Evolutionary conservation across 2,888 invertebrate genomes (phyloP).

Genomic region (Yponomeuta evonymella): DNA sequence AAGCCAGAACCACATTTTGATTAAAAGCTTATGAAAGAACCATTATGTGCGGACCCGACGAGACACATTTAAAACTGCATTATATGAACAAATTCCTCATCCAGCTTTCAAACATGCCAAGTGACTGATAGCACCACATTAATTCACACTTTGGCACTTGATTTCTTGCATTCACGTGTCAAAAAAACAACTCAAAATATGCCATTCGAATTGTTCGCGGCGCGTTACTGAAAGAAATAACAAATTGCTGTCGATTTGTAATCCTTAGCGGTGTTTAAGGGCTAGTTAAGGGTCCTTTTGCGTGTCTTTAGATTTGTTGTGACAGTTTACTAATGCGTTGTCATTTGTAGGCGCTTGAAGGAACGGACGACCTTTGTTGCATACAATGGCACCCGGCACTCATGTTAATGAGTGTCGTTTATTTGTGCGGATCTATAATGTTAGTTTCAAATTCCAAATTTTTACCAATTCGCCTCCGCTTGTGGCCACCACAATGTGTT

Average conservation of each 20-base stretch:
- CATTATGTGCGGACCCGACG: background rate
- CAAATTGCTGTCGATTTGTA: constrained; percentile 69
- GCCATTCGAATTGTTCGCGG: constrained; percentile 50
- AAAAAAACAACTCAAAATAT: constrained; percentile 46
- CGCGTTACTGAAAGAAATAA: constrained; percentile 53
- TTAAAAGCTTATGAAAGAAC: background rate
- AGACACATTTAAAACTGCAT: background rate
- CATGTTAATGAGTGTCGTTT: constrained; percentile 67
- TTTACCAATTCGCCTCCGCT: no score
- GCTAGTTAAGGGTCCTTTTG: constrained; percentile 43
- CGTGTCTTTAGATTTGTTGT: constrained; percentile 70
- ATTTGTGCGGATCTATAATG: constrained; percentile 71
- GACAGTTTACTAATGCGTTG: constrained; percentile 72
- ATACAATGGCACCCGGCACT: constrained; percentile 52
- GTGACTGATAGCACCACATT: constrained; percentile 40
- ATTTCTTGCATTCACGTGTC: constrained; percentile 41
- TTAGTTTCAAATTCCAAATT: constrained; percentile 26
- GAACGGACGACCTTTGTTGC: constrained; percentile 46
- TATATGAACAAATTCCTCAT: background rate
- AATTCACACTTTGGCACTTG: constrained; percentile 36
- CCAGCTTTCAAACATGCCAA: constrained; percentile 2
- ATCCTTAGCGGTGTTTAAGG: constrained; percentile 43
- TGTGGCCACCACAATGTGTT: no score
- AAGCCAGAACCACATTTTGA: background rate
- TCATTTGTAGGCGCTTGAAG: constrained; percentile 57